These are phyloP conservation scores for Conchocele bisecta DNA, from an alignment of 2,888 invertebrate genomes.

Conservation along the genomic window DNA sequence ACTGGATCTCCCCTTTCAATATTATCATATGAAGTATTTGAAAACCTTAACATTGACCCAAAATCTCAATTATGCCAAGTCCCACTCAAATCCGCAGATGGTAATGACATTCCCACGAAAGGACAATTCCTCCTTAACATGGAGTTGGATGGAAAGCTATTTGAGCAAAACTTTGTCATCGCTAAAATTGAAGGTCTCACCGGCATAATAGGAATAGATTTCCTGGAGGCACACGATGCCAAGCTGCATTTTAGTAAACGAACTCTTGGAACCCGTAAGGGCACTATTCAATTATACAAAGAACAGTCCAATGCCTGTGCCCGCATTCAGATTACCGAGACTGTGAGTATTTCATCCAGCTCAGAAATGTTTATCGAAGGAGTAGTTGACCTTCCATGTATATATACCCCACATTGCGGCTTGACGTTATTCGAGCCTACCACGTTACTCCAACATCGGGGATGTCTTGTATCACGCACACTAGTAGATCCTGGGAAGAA, in stretches of 20 bases:
- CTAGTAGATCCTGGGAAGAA: neutral
- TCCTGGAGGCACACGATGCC: neutral
- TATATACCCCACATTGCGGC: neutral
- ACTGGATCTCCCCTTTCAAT: too few species aligned
- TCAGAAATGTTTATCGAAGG: neutral
- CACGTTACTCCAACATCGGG: neutral
- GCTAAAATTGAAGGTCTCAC: neutral
- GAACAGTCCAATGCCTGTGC: neutral
- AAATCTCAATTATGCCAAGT: too few species aligned
- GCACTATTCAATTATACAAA: neutral
- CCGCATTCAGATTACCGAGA: neutral
- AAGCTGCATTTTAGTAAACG: neutral
- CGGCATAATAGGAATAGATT: slow-evolving; percentile 9
- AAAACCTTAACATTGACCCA: too few species aligned
- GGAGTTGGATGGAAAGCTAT: too few species aligned
- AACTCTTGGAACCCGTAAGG: neutral
- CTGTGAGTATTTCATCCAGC: neutral
- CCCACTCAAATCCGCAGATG: too few species aligned
- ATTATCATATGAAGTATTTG: too few species aligned
- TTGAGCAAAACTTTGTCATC: neutral
- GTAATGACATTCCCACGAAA: too few species aligned
- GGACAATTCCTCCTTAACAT: too few species aligned
- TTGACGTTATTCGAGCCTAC: neutral
- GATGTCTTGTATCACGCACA: neutral
- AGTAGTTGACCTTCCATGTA: neutral